Conservation (phyloP, 2,888 invertebrate species). For the Pherbina coryleti region DNA sequence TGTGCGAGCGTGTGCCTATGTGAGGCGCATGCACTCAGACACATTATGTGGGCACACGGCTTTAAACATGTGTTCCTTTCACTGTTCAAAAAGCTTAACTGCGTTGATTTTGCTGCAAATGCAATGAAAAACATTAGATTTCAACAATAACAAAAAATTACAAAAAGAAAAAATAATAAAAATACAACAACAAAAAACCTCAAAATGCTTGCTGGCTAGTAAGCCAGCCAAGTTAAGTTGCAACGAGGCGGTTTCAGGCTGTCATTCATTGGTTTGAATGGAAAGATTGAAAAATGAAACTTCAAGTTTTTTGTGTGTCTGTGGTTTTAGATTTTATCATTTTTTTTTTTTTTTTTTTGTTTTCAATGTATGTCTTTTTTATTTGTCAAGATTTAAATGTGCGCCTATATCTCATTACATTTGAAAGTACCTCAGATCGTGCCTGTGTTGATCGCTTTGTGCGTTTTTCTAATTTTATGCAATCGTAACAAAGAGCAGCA, state of each 20-base stretch:
- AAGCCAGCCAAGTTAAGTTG: background rate
- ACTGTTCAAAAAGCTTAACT: background rate
- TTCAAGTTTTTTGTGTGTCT: background rate
- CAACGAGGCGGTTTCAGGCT: background rate
- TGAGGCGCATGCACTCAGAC: background rate
- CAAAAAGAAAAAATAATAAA: too few species aligned
- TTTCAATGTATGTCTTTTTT: background rate
- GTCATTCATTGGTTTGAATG: background rate
- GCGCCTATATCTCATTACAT: background rate
- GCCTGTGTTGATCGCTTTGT: background rate
- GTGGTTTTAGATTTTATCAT: background rate
- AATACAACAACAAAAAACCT: too few species aligned
- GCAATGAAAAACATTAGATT: background rate
- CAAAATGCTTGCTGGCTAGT: background rate
- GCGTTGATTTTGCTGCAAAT: background rate
- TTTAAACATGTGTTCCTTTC: too few species aligned
- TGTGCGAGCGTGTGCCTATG: background rate
- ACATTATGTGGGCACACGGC: background rate
- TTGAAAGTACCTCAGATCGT: background rate
- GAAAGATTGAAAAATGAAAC: constrained; percentile 1
- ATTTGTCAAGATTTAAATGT: background rate
- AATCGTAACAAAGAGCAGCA: background rate
- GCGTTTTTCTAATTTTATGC: background rate
- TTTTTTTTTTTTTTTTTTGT: background rate
- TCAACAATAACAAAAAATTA: background rate